Percentiles rank a stretch among this genome's conserved stretches.
phyloP scores from a whole-genome alignment of 1,140 invertebrate species.

The Drosophila grimshawi region DNA sequence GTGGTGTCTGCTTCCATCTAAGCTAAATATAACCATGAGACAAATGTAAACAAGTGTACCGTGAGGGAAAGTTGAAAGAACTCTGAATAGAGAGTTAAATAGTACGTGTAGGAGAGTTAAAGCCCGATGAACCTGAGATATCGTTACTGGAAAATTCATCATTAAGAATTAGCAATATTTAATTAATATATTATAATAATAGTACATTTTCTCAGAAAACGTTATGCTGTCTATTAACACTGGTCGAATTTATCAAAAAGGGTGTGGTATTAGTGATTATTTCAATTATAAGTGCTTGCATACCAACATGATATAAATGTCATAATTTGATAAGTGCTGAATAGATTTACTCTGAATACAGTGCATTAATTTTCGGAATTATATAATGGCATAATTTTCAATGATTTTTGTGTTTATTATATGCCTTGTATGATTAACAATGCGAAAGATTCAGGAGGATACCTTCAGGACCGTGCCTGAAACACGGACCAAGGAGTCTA shows the following conservation, averaged over 20 bases:
- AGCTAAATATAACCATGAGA: no score
- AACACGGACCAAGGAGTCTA: constrained; percentile 97
- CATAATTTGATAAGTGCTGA: constrained; percentile 45
- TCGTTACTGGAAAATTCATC: constrained; percentile 57
- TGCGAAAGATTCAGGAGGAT: constrained; percentile 85
- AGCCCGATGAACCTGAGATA: constrained; percentile 55
- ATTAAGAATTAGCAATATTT: constrained; percentile 42
- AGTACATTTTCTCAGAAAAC: constrained; percentile 46
- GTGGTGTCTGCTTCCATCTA: no score
- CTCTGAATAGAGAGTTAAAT: constrained; percentile 94
- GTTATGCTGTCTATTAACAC: constrained; percentile 53
- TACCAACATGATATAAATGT: constrained; percentile 39
- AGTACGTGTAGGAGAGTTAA: constrained; percentile 75
- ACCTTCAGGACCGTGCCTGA: constrained; percentile 90
- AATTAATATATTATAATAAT: constrained; percentile 37
- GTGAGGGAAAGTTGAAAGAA: no score
- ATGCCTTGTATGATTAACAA: constrained; percentile 52
- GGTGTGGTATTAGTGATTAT: constrained; percentile 29
- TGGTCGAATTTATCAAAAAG: constrained; percentile 35
- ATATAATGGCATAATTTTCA: constrained; percentile 39
- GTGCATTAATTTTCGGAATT: constrained; percentile 46
- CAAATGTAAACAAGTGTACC: no score
- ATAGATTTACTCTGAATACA: constrained; percentile 46
- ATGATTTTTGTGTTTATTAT: constrained; percentile 43
- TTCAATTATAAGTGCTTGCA: constrained; percentile 45